These are phyloP conservation scores for Tenebrosternarchus preto DNA, from an alignment of 2,113 vertebrate genomes.

Conservation along the genomic window DNA sequence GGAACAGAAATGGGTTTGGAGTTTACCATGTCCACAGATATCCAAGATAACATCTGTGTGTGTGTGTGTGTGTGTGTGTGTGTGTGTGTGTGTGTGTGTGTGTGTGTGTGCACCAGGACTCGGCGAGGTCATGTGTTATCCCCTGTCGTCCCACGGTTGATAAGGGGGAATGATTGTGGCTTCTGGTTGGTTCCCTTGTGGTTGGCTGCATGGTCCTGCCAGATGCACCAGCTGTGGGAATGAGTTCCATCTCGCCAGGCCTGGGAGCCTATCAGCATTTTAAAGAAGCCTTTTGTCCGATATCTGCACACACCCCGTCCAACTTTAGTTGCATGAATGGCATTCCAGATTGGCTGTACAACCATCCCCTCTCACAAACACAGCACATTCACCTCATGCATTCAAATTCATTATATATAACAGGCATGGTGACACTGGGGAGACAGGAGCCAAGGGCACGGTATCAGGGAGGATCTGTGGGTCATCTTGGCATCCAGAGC, in stretches of 20 bases:
- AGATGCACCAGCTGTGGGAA: conserved; percentile 41
- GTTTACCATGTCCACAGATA: conserved; percentile 39
- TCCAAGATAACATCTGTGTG: conserved; percentile 28
- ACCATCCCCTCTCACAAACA: conserved; percentile 34
- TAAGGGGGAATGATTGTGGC: conserved; percentile 40
- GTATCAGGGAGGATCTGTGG: conserved; percentile 33
- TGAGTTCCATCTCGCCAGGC: conserved; percentile 42
- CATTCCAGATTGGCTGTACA: conserved; percentile 34
- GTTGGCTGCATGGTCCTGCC: conserved; percentile 18
- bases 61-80: conserved; percentile 13
- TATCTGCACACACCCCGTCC: conserved; percentile 34
- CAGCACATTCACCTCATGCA: conserved; percentile 41
- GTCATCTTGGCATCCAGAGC: conserved; percentile 35
- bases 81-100: conserved; percentile 26
- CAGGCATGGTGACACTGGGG: conserved; percentile 28
- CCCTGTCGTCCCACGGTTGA: conserved; percentile 17
- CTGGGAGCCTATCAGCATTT: conserved; percentile 52
- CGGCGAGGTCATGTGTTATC: conserved; percentile 4
- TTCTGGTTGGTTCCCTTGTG: conserved; percentile 26
- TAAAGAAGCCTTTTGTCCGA: conserved; percentile 48
- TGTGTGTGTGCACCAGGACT: not conserved
- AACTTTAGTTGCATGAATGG: conserved; percentile 51
- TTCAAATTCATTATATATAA: conserved; percentile 39
- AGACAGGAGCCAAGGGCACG: conserved; percentile 23
- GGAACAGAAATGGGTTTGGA: conserved; percentile 21